Base-by-base conservation (phyloP, 2,113 vertebrate species). In the Sprattus sprattus region DNA sequence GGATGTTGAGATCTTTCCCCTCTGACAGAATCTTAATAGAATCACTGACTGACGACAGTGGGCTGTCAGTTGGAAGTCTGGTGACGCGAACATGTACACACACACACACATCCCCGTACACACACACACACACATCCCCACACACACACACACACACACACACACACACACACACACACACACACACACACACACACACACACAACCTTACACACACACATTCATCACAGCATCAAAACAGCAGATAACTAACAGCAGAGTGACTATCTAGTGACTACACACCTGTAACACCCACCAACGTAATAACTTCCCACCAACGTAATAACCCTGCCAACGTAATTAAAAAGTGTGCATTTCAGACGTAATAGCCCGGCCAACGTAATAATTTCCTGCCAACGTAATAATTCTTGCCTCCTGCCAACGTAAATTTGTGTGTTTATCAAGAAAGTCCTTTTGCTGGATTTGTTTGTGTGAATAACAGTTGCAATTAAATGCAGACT, bases 151-250 rank as follows among this genome's bases (percentile, higher is more conserved):
- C 39, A 54, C 82, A 83, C 49, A 81, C 85, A 75, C 81, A 45
- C 64, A 67, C 64, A 85, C 81, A 88, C 86, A 82, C 52, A 82
- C 52, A 86, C 54, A 57, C 39, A 83, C 44, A 60, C 39, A 86
- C 80, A 60, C 45, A 20, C 39, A n/a, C 32, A 46, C 80, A 32
- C 18, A n/a, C 54, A 83, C 81, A 83, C 87, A 82, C 87, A 47
- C 49, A 81, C 45, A 46, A 13, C 49, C 75, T 64, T 64, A 85
- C 67, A 84, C 25, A 82, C 47, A 81, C 32, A 52, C 46, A 25
- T 45, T 10, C 46, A 57, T 44, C 60, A n/a, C 22, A 20, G 22
- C 22, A 64, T n/a, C 22, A 64, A n/a, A n/a, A 22, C n/a, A n/a
- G 7, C 22, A 6, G 9, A 9, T 47, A 32, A 64, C 22, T n/a